Evolutionary conservation across 1,140 invertebrate genomes (phyloP), one percentile per base, ranked within the genome.

Genomic region (Melitaea cinxia): DNA sequence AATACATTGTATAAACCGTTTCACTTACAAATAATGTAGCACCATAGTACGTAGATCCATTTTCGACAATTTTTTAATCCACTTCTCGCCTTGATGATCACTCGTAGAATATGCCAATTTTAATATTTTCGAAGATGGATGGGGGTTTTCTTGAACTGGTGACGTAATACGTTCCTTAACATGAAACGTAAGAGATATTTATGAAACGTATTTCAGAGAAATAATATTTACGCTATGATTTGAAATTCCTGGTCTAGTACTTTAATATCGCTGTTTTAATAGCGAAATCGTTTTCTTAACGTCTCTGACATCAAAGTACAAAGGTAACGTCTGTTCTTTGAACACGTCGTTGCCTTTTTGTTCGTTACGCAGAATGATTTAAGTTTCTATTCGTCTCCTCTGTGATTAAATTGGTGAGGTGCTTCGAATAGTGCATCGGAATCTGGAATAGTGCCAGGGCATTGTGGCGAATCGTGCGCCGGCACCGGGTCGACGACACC

Each of bases 401-500:
- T 52, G 30, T 52, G 49, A 17, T 28, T 47, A 58, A 58, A 58
- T 58, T 28, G 21, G 42, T 42, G 17, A 58, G 39, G 23, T 42
- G 26, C 47, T 58, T 58, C 42, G 42, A 30, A 42, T 58, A 47
- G 56, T 58, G 37, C 42, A 47, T 26, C 17, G 73, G 72, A 73
- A 69, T 69, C 77, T 83, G 79, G 79, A 79, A 60, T 60, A 26
- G 12, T 74, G 82, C 83, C 83, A 85, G 75, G 12, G 56, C 69
- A 70, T 66, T 76, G 75, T 77, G 69, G 73, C 70, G 73, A 77
- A 75, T 72, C 69, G 60, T 77, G 65, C 78, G 71, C 69, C 59
- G 65, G 58, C 64, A 68, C 61, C 61, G 69, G 80, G 83, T 82
- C 79, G 79, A 76, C 74, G 80, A 83, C 83, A 77, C 79, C 75